Evolutionary conservation across 2,888 invertebrate species (phyloP).

Genomic region (Lasiommata megera): DNA sequence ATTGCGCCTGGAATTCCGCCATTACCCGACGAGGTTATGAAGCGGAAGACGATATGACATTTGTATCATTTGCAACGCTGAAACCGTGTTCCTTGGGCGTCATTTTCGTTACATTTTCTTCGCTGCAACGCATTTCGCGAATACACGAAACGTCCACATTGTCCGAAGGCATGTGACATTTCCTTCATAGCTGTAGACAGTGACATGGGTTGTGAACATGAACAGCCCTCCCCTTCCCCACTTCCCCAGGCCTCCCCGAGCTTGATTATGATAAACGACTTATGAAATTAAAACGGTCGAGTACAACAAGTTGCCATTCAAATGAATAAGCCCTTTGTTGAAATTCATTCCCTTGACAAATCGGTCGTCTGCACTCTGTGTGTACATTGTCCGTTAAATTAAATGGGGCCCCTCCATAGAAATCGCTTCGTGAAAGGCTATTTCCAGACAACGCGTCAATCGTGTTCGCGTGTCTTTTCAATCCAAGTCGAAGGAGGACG

Average conservation of each 20-base stretch:
- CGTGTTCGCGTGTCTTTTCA: constrained; percentile 59
- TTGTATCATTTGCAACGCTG: constrained; percentile 10
- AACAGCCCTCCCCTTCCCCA: constrained; percentile 31
- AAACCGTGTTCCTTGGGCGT: constrained; percentile 3
- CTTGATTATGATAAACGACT: constrained; percentile 81
- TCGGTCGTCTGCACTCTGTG: constrained; percentile 64
- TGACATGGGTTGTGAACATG: constrained; percentile 69
- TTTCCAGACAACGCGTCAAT: constrained; percentile 71
- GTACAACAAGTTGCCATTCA: constrained; percentile 78
- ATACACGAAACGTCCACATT: constrained; percentile 56
- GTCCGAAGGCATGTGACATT: constrained; percentile 73
- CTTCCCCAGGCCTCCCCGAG: constrained; percentile 38
- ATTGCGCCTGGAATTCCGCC: constrained; percentile 14
- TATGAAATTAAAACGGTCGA: constrained; percentile 80
- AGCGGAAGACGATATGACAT: constrained; percentile 21
- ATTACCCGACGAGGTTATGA: constrained; percentile 10
- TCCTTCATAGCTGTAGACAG: constrained; percentile 66
- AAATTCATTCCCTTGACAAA: constrained; percentile 79
- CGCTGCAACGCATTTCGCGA: constrained; percentile 34
- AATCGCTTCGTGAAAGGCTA: constrained; percentile 69
- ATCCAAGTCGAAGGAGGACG: constrained; percentile 56
- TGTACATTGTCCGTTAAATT: constrained; percentile 73
- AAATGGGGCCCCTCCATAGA: constrained; percentile 67
- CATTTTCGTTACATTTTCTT: constrained; percentile 24
- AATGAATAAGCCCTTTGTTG: constrained; percentile 76